These are phyloP conservation scores for Pygathrix nemaeus DNA, from an alignment of 2,113 vertebrate species.

Conservation along the genomic window DNA sequence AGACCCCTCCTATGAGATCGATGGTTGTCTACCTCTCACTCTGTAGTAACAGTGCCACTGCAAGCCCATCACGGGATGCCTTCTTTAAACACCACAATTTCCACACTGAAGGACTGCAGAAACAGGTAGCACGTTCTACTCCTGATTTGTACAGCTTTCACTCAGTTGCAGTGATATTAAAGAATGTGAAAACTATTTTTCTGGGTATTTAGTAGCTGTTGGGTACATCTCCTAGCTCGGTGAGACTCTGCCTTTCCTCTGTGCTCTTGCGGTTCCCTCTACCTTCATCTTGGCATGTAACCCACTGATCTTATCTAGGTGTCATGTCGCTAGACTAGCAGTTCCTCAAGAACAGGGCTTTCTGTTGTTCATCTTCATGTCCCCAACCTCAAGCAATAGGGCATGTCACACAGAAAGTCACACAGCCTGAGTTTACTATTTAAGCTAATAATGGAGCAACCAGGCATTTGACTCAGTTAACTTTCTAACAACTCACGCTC, in stretches of 20 bases:
- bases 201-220: neutral
- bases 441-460: neutral
- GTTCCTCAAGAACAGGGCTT: neutral
- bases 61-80: rapidly evolving
- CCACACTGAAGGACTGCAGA: neutral
- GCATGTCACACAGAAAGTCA: neutral
- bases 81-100: neutral
- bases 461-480: neutral
- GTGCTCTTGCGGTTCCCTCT: neutral
- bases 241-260: rapidly evolving
- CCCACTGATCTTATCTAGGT: neutral
- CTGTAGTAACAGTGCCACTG: neutral
- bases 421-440: neutral
- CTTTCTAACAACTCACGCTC: neutral
- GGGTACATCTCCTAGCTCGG: neutral
- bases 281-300: neutral
- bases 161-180: neutral
- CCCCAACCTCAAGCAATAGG: neutral
- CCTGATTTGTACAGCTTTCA: neutral
- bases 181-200: neutral
- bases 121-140: rapidly evolving
- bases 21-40: neutral
- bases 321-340: neutral
- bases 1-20: neutral
- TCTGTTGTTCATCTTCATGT: neutral